Base-by-base conservation (phyloP, 2,888 invertebrate species). In the Abscondita cerata region DNA sequence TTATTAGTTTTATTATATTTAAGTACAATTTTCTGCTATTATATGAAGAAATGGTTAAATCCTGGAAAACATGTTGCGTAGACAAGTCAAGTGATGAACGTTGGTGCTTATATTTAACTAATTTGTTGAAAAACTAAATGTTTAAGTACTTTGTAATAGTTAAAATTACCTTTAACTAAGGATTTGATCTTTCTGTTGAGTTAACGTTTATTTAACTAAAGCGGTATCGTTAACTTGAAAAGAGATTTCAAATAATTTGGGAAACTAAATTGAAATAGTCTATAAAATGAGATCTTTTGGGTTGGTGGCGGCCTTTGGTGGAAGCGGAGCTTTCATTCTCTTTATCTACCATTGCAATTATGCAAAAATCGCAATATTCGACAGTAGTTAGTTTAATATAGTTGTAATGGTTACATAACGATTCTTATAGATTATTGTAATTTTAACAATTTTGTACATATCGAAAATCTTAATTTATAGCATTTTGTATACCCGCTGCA, bases 11-110 rank as follows among this genome's bases (percentile, higher is more conserved):
- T 96, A 59, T 86, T 96, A 57, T 96, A 96, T 83, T 89, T 96
- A 74, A 93, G 93, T 73, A 95, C 95, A 52, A 86, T 95, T 74
- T 94, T 95, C 85, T 94, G 92, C 81, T 95, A 95, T 82, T 93
- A 92, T 84, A 93, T 94, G 90, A 92, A 92, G 80, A 94, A 94
- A 80, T 95, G 94, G 93, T 85, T 93, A 79, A 86, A 89, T 69
- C 93, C 93, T 11, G 89, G 90, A 73, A 94, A 94, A 80, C 90
- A 90, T 81, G 87, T 92, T 84, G 85, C 87, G 75, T 89, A 83
- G 84, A 65, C 18, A 38, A 61, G 50, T 5, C 51, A 15, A 56
- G 60, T 47, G 53, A 50, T 50, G 52, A 33, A 51, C 48, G 52
- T 64, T 52, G 64, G 64, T 60, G 64, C 64, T 64, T 64, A 60